Conservation (phyloP, 2,797 vertebrate genomes). For the Monodelphis domestica region DNA sequence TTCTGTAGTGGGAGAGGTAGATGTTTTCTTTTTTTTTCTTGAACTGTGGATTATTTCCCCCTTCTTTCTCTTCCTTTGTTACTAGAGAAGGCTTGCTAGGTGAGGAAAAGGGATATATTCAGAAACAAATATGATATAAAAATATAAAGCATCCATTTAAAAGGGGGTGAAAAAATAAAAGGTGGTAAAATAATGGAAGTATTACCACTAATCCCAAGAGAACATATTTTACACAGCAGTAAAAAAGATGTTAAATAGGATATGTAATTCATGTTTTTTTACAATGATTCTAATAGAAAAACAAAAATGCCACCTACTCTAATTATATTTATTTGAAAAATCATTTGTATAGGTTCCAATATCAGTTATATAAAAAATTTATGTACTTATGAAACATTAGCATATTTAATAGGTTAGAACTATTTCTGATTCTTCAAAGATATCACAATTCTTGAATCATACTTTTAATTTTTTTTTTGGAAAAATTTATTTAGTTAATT, state of each 20-base stretch:
- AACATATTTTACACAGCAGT: neutral
- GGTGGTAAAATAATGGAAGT: neutral
- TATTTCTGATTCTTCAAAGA: neutral
- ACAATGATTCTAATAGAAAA: neutral
- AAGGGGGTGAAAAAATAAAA: neutral
- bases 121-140: neutral
- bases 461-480: too few relatives aligned
- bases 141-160: neutral
- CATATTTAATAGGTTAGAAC: neutral
- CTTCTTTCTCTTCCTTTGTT: neutral
- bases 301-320: neutral
- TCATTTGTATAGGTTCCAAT: neutral
- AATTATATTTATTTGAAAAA: constrained; percentile 14
- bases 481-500: too few relatives aligned
- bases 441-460: neutral
- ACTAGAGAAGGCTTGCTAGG: neutral
- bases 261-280: neutral
- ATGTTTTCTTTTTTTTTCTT: neutral
- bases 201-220: neutral
- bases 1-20: neutral
- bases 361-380: neutral
- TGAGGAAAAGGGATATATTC: neutral
- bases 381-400: neutral
- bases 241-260: neutral
- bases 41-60: neutral